Evolutionary conservation across 2,888 invertebrate genomes (phyloP).

Genomic region (Eristalis intricaria): DNA sequence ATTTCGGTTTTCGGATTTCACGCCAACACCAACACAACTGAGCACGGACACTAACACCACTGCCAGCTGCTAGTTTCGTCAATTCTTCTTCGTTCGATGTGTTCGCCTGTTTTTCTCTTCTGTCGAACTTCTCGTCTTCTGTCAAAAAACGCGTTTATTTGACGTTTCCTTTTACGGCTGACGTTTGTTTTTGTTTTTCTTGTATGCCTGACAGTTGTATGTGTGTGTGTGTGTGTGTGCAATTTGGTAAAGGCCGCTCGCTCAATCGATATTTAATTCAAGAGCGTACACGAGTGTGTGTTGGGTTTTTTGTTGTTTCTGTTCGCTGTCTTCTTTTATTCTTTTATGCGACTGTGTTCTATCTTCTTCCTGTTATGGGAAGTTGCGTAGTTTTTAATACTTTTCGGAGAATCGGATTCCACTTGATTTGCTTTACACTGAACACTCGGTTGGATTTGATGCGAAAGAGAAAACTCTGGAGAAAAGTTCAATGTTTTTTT

Average conservation of each 20-base stretch:
- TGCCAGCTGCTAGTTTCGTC: neutral
- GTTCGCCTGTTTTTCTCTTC: neutral
- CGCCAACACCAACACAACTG: conserved; percentile 21
- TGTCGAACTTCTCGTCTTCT: conserved; percentile 23
- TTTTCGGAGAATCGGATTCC: conserved; percentile 18
- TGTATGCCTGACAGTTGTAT: conserved; percentile 1
- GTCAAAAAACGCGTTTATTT: conserved; percentile 64
- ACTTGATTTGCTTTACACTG: conserved; percentile 15
- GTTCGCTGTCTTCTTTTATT: neutral
- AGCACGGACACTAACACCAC: conserved; percentile 9
- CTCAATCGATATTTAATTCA: conserved; percentile 71
- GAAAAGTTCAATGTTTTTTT: conserved; percentile 1
- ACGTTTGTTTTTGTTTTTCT: conserved; percentile 70
- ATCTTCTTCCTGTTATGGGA: conserved; percentile 50
- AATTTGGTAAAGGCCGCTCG: conserved; percentile 1
- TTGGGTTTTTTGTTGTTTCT: conserved; percentile 24
- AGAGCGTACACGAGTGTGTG: conserved; percentile 51
- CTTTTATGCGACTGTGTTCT: conserved; percentile 17
- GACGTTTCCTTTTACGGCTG: conserved; percentile 64
- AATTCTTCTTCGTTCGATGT: conserved; percentile 11
- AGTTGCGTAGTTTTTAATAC: conserved; percentile 65
- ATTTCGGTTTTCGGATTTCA: conserved; percentile 38
- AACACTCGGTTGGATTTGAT: conserved; percentile 31
- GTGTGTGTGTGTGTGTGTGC: neutral
- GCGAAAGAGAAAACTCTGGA: conserved; percentile 48